phyloP scores from a whole-genome alignment of 2,888 invertebrate genomes.

The Ischnura elegans region DNA sequence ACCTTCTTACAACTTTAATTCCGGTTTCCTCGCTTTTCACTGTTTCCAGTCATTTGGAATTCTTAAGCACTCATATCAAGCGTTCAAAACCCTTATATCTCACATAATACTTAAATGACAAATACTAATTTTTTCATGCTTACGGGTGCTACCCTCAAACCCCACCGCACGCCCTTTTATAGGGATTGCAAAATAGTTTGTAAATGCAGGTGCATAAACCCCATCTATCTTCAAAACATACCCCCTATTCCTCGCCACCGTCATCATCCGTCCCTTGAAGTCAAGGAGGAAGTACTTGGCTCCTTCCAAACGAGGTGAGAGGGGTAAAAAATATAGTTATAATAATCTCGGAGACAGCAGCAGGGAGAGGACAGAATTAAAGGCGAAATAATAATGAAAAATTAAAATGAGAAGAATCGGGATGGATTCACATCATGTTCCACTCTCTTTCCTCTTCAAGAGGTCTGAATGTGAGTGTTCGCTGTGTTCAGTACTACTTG shows the following conservation, averaged over 20 bases:
- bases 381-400: conserved; percentile 3
- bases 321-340: neutral
- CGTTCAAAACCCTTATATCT: no score
- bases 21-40: no score
- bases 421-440: conserved; percentile 25
- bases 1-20: no score
- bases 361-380: neutral
- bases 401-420: conserved; percentile 17
- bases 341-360: neutral
- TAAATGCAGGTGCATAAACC: no score
- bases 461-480: conserved; percentile 13
- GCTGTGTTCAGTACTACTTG: conserved; percentile 30
- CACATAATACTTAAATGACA: neutral
- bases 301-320: neutral
- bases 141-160: neutral
- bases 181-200: no score
- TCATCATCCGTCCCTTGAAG: neutral
- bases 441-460: conserved; percentile 34
- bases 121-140: neutral
- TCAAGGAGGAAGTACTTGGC: conserved; percentile 1
- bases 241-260: neutral
- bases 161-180: no score
- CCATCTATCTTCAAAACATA: neutral
- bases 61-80: no score
- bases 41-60: no score